phyloP scores from a whole-genome alignment of 2,888 invertebrate species.

The Hemicrepidius hirtus region DNA sequence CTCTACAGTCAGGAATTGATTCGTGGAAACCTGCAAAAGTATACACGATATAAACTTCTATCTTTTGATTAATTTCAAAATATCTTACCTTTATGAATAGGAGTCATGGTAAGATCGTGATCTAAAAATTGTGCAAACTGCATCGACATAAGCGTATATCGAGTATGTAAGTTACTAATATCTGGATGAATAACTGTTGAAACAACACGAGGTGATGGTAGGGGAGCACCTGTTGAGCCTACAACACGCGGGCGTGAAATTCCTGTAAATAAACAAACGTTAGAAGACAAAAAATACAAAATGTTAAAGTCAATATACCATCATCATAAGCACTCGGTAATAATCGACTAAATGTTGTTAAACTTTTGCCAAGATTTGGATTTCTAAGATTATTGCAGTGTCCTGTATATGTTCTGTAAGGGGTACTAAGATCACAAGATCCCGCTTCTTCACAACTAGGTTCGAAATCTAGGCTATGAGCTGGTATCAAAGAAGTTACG shows the following conservation, averaged over 20 bases:
- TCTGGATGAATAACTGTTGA: conserved; percentile 94
- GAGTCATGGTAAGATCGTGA: conserved; percentile 96
- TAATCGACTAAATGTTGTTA: conserved; percentile 89
- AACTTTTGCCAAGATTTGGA: conserved; percentile 87
- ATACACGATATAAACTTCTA: not conserved
- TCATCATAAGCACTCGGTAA: conserved; percentile 92
- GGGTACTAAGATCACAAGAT: conserved; percentile 82
- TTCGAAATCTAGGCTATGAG: conserved; percentile 78
- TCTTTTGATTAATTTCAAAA: conserved; percentile 6
- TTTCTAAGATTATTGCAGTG: conserved; percentile 92
- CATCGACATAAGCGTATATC: conserved; percentile 95
- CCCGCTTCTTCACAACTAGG: conserved; percentile 83
- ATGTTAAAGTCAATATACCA: conserved; percentile 71
- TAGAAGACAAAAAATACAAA: not conserved
- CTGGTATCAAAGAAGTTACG: conserved; percentile 81
- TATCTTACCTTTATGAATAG: conserved; percentile 86
- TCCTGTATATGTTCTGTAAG: conserved; percentile 85
- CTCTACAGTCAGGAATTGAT: conserved; percentile 91
- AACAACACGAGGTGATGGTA: conserved; percentile 91
- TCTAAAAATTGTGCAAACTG: conserved; percentile 96
- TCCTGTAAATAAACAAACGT: conserved; percentile 70
- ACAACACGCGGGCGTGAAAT: conserved; percentile 86
- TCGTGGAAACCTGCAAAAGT: conserved; percentile 83
- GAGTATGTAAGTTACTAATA: conserved; percentile 90
- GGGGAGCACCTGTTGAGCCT: conserved; percentile 82